These are phyloP conservation scores for Xiphydria camelus DNA, from an alignment of 2,888 invertebrate genomes.

Conservation along the genomic window DNA sequence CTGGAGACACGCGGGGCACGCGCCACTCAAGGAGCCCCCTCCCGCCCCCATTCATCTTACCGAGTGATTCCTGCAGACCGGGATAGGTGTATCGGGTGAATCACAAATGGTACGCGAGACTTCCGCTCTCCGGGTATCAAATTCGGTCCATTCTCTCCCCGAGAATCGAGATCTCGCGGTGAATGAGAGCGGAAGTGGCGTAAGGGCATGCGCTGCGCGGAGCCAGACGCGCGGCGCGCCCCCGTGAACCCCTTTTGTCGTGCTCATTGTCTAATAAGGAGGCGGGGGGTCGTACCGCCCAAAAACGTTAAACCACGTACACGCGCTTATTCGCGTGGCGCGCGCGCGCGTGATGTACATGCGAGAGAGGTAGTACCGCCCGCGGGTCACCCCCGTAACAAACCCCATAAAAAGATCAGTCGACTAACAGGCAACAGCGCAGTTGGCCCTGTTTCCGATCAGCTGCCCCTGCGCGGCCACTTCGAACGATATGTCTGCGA, in stretches of 20 bases:
- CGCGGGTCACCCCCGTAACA: conserved; percentile 12
- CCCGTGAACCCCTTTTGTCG: conserved; percentile 27
- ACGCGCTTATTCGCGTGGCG: conserved; percentile 7
- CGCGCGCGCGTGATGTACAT: conserved; percentile 11
- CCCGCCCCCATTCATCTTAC: conserved; percentile 42
- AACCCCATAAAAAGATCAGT: conserved; percentile 13
- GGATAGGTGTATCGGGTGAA: conserved; percentile 11
- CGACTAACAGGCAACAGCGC: conserved; percentile 8
- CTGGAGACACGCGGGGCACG: conserved; percentile 37
- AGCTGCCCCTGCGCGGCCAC: conserved; percentile 13
- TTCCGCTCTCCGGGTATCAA: conserved; percentile 48
- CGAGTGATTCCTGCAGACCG: conserved; percentile 37
- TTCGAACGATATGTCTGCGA: background rate
- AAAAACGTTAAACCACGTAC: background rate
- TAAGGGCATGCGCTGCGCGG: conserved; percentile 26
- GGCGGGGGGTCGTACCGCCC: background rate
- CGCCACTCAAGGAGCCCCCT: conserved; percentile 44
- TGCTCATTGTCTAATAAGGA: conserved; percentile 28
- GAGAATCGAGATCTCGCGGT: conserved; percentile 27
- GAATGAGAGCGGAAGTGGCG: conserved; percentile 45
- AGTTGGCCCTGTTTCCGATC: conserved; percentile 19
- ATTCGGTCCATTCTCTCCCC: conserved; percentile 40
- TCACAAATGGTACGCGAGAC: conserved; percentile 56
- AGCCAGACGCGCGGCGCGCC: conserved; percentile 15
- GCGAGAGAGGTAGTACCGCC: conserved; percentile 4